A percentile compares a stretch with the other conserved stretches of the same genome.
phyloP scores from a whole-genome alignment of 53 echinoderm and acorn worm species.

The Stichopus horrens region DNA sequence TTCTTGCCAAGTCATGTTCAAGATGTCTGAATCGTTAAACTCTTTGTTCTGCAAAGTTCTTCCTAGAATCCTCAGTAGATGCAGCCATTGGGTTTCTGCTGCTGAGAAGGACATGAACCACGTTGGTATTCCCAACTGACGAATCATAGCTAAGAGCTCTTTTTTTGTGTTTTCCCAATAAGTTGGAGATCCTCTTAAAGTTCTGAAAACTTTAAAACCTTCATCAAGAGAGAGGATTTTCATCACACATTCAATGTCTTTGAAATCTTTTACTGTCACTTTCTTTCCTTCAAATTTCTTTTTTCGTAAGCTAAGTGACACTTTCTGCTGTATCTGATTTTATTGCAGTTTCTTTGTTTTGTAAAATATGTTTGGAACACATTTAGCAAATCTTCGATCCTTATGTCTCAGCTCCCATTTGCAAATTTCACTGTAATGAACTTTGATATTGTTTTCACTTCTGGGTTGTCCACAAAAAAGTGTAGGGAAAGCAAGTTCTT shows the following conservation, averaged over 20 bases:
- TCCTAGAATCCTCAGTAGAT: slow-evolving; percentile 37
- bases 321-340: no score
- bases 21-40: slow-evolving; percentile 11
- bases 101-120: slow-evolving; percentile 48
- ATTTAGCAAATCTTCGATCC: slow-evolving; percentile 40
- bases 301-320: slow-evolving; percentile 23
- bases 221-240: slow-evolving; percentile 40
- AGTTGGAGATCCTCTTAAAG: slow-evolving; percentile 38
- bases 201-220: slow-evolving; percentile 37
- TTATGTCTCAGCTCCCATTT: slow-evolving; percentile 44
- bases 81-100: slow-evolving; percentile 40
- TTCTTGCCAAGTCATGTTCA: slow-evolving; percentile 44
- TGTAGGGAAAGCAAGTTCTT: slow-evolving; percentile 50
- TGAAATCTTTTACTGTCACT: slow-evolving; percentile 31
- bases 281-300: slow-evolving; percentile 19
- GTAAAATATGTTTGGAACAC: slow-evolving; percentile 42
- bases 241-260: slow-evolving; percentile 2
- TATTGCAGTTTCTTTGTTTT: slow-evolving; percentile 25
- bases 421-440: slow-evolving; percentile 39
- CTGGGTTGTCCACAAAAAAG: slow-evolving; percentile 41
- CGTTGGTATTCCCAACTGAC: slow-evolving; percentile 40
- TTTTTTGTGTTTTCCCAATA: slow-evolving; percentile 42
- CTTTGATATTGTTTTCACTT: background rate
- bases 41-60: slow-evolving; percentile 22
- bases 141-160: slow-evolving; percentile 43